phyloP scores from a whole-genome alignment of 2,888 invertebrate species.

The Pegoplata infirma region DNA sequence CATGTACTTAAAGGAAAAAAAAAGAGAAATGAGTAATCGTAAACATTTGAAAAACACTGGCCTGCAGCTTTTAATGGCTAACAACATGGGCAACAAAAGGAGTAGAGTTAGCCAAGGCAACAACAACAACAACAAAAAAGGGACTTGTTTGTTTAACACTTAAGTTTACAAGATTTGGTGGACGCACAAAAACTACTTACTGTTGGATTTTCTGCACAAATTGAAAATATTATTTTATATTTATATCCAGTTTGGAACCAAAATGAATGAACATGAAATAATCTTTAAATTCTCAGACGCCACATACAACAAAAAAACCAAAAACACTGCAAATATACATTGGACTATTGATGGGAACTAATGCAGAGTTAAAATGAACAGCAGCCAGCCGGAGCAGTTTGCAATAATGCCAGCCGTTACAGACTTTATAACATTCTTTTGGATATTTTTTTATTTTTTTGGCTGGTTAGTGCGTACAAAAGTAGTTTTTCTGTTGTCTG shows the following conservation, averaged over 20 bases:
- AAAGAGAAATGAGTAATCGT: slow-evolving; percentile 64
- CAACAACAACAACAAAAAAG: slow-evolving; percentile 64
- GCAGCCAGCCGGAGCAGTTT: slow-evolving; percentile 51
- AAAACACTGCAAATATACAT: slow-evolving; percentile 28
- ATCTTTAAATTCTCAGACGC: slow-evolving; percentile 46
- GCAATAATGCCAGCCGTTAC: slow-evolving; percentile 32
- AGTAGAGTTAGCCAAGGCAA: slow-evolving; percentile 18
- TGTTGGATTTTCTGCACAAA: slow-evolving; percentile 40
- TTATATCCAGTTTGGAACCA: too few species aligned
- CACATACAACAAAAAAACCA: slow-evolving; percentile 38
- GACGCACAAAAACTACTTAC: slow-evolving; percentile 44
- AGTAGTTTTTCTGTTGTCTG: slow-evolving; percentile 48
- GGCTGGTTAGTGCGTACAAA: slow-evolving; percentile 52
- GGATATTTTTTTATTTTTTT: neutral
- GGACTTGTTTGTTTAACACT: slow-evolving; percentile 70
- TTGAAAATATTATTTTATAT: neutral
- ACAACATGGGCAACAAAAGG: slow-evolving; percentile 14
- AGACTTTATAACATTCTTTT: slow-evolving; percentile 32
- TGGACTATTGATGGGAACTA: slow-evolving; percentile 56
- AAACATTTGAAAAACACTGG: slow-evolving; percentile 56
- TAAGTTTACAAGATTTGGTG: slow-evolving; percentile 65
- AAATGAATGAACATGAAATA: neutral
- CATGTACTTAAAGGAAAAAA: neutral
- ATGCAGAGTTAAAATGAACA: slow-evolving; percentile 44
- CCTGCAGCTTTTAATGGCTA: slow-evolving; percentile 50